phyloP scores from a whole-genome alignment of 2,888 invertebrate genomes.

The Acronicta psi region DNA sequence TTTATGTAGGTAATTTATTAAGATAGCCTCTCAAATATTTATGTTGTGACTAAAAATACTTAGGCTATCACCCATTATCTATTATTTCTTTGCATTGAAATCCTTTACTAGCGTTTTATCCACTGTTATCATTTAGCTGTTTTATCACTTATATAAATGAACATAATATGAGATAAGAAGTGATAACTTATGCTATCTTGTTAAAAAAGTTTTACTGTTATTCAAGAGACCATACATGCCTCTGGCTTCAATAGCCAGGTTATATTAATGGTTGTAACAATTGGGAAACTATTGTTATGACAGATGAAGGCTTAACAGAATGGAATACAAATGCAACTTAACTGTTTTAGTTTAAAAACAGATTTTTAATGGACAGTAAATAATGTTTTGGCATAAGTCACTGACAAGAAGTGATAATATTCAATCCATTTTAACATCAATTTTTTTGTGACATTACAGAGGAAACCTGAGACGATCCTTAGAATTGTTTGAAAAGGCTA shows the following conservation, averaged over 20 bases:
- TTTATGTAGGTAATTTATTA: too few species aligned
- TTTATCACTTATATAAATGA: slow-evolving; percentile 44
- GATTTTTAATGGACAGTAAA: too few species aligned
- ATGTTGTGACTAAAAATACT: slow-evolving; percentile 24
- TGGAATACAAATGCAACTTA: too few species aligned
- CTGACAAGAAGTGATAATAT: background rate
- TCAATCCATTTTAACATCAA: slow-evolving; percentile 4
- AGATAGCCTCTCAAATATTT: too few species aligned
- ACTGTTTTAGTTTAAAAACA: too few species aligned
- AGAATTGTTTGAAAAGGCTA: slow-evolving; percentile 96
- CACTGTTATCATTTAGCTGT: slow-evolving; percentile 45
- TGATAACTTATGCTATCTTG: slow-evolving; percentile 35
- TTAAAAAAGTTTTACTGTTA: slow-evolving; percentile 38
- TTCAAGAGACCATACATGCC: slow-evolving; percentile 34
- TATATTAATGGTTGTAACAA: too few species aligned
- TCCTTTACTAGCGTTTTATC: slow-evolving; percentile 35
- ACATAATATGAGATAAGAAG: slow-evolving; percentile 44
- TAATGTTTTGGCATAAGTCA: too few species aligned
- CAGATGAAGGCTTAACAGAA: too few species aligned
- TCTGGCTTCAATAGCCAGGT: slow-evolving; percentile 10
- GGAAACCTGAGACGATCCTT: slow-evolving; percentile 95
- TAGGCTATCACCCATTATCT: slow-evolving; percentile 17
- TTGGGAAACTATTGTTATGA: too few species aligned
- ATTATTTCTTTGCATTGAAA: slow-evolving; percentile 19
- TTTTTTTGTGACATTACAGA: slow-evolving; percentile 83